Percentiles rank a stretch among this genome's conserved stretches.
Evolutionary conservation across 1,140 invertebrate genomes (phyloP).

Genomic region (Drosophila elegans): DNA sequence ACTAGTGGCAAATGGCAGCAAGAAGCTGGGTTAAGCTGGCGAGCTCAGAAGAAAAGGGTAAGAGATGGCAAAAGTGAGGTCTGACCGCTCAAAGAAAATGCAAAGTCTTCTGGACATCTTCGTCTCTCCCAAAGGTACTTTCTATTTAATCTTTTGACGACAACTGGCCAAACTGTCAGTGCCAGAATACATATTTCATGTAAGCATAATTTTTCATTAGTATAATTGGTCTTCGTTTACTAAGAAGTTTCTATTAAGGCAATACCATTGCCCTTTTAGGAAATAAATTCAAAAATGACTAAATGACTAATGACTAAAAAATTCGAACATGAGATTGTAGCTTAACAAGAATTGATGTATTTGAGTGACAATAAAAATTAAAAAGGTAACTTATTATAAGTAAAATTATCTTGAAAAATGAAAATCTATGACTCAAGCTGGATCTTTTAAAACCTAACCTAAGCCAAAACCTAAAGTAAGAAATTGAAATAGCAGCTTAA

Average conservation of each 20-base stretch:
- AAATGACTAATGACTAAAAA: too few species aligned
- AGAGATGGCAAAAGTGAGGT: neutral
- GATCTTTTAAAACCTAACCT: too few species aligned
- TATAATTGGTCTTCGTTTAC: neutral
- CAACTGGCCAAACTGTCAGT: slow-evolving; percentile 1
- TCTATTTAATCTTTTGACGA: neutral
- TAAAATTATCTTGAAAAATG: too few species aligned
- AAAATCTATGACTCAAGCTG: too few species aligned
- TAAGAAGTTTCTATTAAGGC: neutral
- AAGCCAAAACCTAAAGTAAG: too few species aligned
- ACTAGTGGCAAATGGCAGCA: slow-evolving; percentile 9
- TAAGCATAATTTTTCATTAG: neutral
- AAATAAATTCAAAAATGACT: too few species aligned
- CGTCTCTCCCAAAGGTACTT: neutral
- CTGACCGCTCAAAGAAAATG: slow-evolving; percentile 3
- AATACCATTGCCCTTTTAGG: too few species aligned
- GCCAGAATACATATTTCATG: neutral
- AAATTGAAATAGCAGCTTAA: too few species aligned
- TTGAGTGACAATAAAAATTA: too few species aligned
- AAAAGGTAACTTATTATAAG: too few species aligned
- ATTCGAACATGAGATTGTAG: too few species aligned
- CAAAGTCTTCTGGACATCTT: slow-evolving; percentile 1
- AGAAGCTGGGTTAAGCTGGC: neutral
- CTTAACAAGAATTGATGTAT: neutral
- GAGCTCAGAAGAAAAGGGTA: neutral